These are phyloP conservation scores for Notoglanidium macrostoma DNA, from an alignment of 2,797 vertebrate species.

Conservation along the genomic window DNA sequence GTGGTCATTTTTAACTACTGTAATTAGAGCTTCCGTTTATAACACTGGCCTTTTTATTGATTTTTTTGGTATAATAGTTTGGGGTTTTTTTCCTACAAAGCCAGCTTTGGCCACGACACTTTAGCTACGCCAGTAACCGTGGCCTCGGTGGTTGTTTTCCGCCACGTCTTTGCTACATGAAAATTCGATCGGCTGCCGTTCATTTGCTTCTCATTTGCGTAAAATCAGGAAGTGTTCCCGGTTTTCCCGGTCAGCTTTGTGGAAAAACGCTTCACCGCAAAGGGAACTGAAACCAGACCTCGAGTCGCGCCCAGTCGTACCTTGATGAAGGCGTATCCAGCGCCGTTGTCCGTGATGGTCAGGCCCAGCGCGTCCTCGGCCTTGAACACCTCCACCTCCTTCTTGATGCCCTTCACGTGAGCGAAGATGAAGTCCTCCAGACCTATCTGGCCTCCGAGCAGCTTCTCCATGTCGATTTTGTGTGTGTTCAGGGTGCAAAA, in stretches of 20 bases:
- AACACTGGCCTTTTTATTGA: too few relatives aligned
- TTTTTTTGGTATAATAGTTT: too few relatives aligned
- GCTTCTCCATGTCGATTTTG: constrained; percentile 94
- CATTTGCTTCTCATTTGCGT: not conserved
- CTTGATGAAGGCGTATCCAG: constrained; percentile 93
- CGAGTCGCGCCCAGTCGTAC: constrained; percentile 60
- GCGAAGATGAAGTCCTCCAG: constrained; percentile 98
- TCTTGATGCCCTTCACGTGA: constrained; percentile 88
- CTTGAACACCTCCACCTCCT: constrained; percentile 90
- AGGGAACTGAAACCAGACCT: not conserved
- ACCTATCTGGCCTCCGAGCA: constrained; percentile 91
- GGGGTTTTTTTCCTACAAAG: too few relatives aligned
- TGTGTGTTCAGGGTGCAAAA: constrained; percentile 98
- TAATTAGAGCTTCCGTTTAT: too few relatives aligned
- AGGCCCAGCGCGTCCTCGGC: constrained; percentile 89
- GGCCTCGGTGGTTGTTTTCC: too few relatives aligned
- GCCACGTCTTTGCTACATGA: not conserved
- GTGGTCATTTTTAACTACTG: too few relatives aligned
- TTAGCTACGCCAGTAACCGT: too few relatives aligned
- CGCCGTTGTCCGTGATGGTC: constrained; percentile 96
- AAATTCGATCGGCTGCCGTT: not conserved
- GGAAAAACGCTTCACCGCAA: not conserved
- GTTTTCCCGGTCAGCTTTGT: not conserved
- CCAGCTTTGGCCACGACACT: too few relatives aligned
- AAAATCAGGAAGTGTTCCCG: not conserved